Evolutionary conservation across 2,113 vertebrate genomes (phyloP).

Genomic region (Polypterus senegalus): DNA sequence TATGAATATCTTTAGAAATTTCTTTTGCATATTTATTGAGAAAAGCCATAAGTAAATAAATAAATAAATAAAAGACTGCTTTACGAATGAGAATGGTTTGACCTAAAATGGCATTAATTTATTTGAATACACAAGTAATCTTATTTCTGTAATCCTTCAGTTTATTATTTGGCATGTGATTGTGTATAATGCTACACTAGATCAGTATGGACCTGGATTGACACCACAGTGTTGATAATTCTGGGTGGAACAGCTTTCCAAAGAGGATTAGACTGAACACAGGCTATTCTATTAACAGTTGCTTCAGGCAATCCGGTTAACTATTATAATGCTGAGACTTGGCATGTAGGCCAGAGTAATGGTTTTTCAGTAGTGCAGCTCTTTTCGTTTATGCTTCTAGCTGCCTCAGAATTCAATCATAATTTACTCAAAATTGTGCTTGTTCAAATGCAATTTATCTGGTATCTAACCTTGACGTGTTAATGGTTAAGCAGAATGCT

Average conservation of each 20-base stretch:
- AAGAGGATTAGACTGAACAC: slow-evolving; percentile 31
- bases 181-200: slow-evolving; percentile 28
- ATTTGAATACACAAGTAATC: slow-evolving; percentile 19
- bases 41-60: slow-evolving; percentile 12
- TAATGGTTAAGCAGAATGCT: too few species aligned
- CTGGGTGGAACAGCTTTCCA: slow-evolving; percentile 25
- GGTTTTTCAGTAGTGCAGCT: slow-evolving; percentile 9
- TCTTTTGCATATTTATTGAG: slow-evolving; percentile 1
- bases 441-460: too few species aligned
- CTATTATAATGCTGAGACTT: slow-evolving; percentile 16
- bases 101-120: slow-evolving; percentile 5
- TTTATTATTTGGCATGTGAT: slow-evolving; percentile 34
- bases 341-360: slow-evolving; percentile 26
- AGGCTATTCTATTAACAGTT: slow-evolving; percentile 29
- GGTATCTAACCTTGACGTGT: too few species aligned
- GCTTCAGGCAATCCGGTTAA: slow-evolving; percentile 26
- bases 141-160: slow-evolving; percentile 35
- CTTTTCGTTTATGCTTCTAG: too few species aligned
- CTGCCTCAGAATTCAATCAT: too few species aligned
- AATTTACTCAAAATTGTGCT: too few species aligned
- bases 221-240: slow-evolving; percentile 31
- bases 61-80: slow-evolving; percentile 16
- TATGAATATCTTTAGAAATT: too few species aligned
- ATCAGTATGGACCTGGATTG: slow-evolving; percentile 36
- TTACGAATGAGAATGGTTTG: not conserved